phyloP scores from a whole-genome alignment of 2,888 invertebrate species.

The Ophioninae sp. region DNA sequence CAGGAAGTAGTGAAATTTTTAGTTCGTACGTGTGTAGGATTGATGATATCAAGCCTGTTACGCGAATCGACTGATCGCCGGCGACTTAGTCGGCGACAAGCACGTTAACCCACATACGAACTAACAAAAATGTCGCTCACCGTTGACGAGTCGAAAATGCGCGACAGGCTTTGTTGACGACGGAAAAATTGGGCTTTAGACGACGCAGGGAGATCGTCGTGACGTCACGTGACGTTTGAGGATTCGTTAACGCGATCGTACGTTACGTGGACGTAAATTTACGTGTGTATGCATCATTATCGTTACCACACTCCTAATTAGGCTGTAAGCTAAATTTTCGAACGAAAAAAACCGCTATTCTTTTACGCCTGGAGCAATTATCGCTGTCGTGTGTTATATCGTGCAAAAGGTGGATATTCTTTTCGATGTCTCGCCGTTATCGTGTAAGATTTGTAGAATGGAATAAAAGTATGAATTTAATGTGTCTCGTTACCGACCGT shows the following conservation, averaged over 20 bases:
- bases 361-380: constrained; percentile 8
- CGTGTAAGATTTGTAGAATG: background rate
- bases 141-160: too few relatives aligned
- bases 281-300: constrained; percentile 25
- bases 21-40: constrained; percentile 1
- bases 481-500: too few relatives aligned
- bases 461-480: background rate
- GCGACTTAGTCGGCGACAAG: too few relatives aligned
- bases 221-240: constrained; percentile 18
- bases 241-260: constrained; percentile 12
- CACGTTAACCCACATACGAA: too few relatives aligned
- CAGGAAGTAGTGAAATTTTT: constrained; percentile 20
- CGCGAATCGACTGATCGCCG: too few relatives aligned
- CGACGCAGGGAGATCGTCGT: background rate
- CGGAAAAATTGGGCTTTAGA: background rate
- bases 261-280: background rate
- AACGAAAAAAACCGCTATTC: constrained; percentile 35
- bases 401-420: background rate
- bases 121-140: too few relatives aligned
- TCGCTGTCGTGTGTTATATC: constrained; percentile 9
- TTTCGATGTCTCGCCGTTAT: background rate
- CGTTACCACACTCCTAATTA: constrained; percentile 34
- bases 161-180: background rate
- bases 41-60: background rate
- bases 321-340: constrained; percentile 39